Evolutionary conservation across 1,140 invertebrate genomes (phyloP).

Genomic region (Lineus longissimus): DNA sequence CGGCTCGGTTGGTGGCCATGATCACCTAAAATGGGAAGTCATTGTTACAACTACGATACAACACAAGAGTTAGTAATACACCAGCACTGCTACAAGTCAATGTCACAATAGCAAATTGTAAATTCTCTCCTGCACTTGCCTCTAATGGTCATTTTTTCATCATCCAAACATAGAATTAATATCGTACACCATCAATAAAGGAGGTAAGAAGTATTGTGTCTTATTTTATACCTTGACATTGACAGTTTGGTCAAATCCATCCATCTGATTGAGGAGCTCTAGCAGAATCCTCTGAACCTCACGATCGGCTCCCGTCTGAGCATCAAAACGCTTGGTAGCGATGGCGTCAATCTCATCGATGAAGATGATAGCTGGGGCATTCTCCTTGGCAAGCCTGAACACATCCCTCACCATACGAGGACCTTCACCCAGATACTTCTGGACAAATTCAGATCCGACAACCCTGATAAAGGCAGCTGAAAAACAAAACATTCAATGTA

Average conservation of each 20-base stretch:
- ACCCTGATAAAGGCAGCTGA: slow-evolving; percentile 94
- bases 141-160: too few species aligned
- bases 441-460: slow-evolving; percentile 98
- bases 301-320: slow-evolving; percentile 97
- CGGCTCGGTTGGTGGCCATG: slow-evolving; percentile 98
- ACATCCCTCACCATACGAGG: slow-evolving; percentile 99
- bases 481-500: slow-evolving; percentile 44
- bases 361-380: slow-evolving; percentile 98
- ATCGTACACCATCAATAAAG: too few species aligned
- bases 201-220: too few species aligned
- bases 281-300: slow-evolving; percentile 98
- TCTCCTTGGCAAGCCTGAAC: slow-evolving; percentile 97
- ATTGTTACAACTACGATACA: too few species aligned
- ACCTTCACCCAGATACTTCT: slow-evolving; percentile 98
- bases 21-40: slow-evolving; percentile 77
- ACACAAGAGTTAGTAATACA: neutral
- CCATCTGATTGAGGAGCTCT: slow-evolving; percentile 99
- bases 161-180: too few species aligned
- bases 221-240: slow-evolving; percentile 98
- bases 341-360: slow-evolving; percentile 95
- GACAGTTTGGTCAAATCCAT: slow-evolving; percentile 99
- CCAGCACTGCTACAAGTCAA: too few species aligned
- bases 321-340: slow-evolving; percentile 97
- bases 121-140: too few species aligned
- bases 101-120: too few species aligned